phyloP scores from a whole-genome alignment of 2,113 vertebrate species.

The Pluvianellus socialis region DNA sequence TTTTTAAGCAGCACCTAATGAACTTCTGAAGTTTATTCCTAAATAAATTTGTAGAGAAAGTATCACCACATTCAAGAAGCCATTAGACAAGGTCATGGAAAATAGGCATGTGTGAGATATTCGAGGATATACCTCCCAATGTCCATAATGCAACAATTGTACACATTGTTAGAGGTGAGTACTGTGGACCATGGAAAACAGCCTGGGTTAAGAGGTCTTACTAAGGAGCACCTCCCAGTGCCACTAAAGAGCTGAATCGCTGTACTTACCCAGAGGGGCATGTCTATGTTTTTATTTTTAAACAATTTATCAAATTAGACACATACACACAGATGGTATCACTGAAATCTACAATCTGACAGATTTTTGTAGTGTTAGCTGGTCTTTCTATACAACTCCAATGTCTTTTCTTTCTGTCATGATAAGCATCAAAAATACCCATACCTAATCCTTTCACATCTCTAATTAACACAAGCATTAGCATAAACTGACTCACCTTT shows the following conservation, averaged over 20 bases:
- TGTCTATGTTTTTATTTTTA: background rate
- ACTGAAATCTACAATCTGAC: background rate
- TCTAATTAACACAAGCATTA: background rate
- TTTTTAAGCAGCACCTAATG: background rate
- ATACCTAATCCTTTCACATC: fast-evolving
- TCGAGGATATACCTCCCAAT: background rate
- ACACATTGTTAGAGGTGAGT: background rate
- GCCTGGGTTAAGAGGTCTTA: background rate
- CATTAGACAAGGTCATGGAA: background rate
- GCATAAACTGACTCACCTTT: background rate
- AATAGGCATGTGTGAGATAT: background rate
- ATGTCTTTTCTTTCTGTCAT: background rate
- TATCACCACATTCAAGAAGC: background rate
- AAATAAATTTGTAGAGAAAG: background rate
- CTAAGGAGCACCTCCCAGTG: background rate
- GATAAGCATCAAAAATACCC: background rate
- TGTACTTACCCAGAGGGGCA: background rate
- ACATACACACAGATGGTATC: background rate
- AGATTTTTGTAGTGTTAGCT: background rate
- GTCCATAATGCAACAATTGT: background rate
- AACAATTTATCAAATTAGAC: background rate
- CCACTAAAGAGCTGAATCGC: background rate
- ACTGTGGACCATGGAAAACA: fast-evolving
- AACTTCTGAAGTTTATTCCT: background rate
- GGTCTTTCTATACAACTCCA: background rate